Evolutionary conservation across 2,113 vertebrate species (phyloP).

Genomic region (Passerina amoena): DNA sequence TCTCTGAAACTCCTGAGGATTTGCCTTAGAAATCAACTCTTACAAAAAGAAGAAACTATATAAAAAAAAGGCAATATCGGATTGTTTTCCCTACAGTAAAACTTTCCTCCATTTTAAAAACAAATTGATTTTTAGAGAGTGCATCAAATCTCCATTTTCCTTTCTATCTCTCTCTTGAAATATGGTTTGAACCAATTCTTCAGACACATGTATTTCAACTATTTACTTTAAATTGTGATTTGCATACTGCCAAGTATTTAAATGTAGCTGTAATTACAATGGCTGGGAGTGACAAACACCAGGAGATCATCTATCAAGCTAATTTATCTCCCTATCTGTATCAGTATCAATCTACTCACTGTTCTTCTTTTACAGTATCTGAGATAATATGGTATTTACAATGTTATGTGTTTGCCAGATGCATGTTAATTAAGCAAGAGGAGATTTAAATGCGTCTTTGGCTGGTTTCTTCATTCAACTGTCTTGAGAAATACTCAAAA

Average conservation of each 20-base stretch:
- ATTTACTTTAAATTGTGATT: constrained; percentile 18
- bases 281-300: not conserved
- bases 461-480: constrained; percentile 5
- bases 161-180: not conserved
- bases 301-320: not conserved
- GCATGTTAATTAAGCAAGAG: constrained; percentile 28
- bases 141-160: not conserved
- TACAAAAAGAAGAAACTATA: not conserved
- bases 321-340: constrained; percentile 39
- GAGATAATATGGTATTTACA: constrained; percentile 8
- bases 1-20: not conserved
- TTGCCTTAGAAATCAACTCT: not conserved
- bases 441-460: constrained; percentile 6
- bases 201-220: not conserved
- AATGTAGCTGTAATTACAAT: not conserved
- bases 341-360: constrained; percentile 11
- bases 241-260: not conserved
- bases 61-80: not conserved
- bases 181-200: not conserved
- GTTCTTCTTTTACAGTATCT: not conserved
- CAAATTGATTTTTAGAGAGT: not conserved
- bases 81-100: not conserved
- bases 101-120: not conserved
- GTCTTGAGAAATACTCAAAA: constrained; percentile 10
- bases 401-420: not conserved